Evolutionary conservation across 2,113 vertebrate genomes (phyloP).

Genomic region (Phaetusa simplex): DNA sequence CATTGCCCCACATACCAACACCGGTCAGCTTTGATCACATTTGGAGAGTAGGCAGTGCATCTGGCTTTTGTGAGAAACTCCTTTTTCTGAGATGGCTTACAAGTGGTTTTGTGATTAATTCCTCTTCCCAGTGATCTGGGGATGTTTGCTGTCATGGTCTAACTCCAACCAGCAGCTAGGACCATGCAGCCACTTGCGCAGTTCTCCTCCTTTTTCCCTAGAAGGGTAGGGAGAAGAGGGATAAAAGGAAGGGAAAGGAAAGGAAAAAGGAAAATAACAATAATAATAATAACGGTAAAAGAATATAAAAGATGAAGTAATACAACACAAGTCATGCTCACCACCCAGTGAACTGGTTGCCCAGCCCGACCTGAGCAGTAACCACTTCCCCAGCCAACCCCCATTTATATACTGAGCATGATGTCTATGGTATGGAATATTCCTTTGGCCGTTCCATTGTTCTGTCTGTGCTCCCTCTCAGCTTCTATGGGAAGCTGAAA

Average conservation of each 20-base stretch:
- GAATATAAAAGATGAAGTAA: neutral
- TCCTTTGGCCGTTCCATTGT: neutral
- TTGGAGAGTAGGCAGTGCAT: neutral
- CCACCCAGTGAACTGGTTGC: neutral
- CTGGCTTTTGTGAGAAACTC: neutral
- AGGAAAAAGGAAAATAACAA: neutral
- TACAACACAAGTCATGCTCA: neutral
- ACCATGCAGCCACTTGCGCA: neutral
- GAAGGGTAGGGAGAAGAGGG: neutral
- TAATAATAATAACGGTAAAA: neutral
- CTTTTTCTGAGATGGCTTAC: neutral
- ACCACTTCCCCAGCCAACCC: neutral
- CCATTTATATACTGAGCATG: neutral
- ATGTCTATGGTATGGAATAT: neutral
- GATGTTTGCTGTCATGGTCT: neutral
- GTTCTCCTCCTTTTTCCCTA: neutral
- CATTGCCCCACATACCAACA: neutral
- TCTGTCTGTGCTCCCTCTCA: neutral
- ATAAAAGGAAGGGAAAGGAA: neutral
- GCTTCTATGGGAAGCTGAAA: neutral
- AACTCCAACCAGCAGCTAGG: neutral
- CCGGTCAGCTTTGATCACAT: neutral
- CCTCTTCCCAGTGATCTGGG: neutral
- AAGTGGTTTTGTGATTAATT: neutral
- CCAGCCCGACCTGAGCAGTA: neutral